Conservation (phyloP, 2,888 invertebrate species). For the Ormyrus thymus region DNA sequence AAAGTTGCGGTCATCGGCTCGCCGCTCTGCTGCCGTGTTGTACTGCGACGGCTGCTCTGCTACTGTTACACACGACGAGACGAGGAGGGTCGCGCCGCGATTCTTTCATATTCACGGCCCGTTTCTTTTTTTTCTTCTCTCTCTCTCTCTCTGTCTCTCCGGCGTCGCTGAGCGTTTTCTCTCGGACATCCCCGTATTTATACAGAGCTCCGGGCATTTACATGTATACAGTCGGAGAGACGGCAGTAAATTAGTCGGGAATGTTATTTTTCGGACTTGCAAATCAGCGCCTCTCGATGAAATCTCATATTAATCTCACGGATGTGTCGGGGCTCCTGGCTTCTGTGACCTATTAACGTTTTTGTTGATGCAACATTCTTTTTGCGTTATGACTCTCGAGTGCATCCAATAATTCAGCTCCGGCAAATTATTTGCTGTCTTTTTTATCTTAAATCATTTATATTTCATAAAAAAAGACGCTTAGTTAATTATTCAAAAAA, state of each 20-base stretch:
- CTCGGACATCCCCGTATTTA: too few relatives aligned
- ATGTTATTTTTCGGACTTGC: conserved; percentile 34
- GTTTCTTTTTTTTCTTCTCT: too few relatives aligned
- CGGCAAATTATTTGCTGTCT: neutral
- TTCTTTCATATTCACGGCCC: too few relatives aligned
- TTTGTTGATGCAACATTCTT: neutral
- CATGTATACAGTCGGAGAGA: too few relatives aligned
- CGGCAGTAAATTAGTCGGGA: conserved; percentile 26
- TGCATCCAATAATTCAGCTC: neutral
- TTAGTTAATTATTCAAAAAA: neutral
- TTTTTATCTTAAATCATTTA: neutral
- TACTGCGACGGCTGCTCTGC: neutral
- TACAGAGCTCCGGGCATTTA: too few relatives aligned
- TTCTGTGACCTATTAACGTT: conserved; percentile 35
- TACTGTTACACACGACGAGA: neutral
- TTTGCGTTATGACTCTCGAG: neutral
- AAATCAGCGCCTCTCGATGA: conserved; percentile 11
- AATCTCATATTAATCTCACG: conserved; percentile 34
- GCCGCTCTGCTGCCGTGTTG: conserved; percentile 38
- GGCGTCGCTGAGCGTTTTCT: too few relatives aligned
- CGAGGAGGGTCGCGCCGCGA: too few relatives aligned
- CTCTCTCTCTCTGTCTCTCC: too few relatives aligned
- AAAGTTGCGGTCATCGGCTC: conserved; percentile 71
- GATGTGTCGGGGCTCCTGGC: neutral
- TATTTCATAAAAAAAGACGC: neutral